Base-by-base conservation (phyloP, 2,888 invertebrate species). In the Baronia brevicornis region DNA sequence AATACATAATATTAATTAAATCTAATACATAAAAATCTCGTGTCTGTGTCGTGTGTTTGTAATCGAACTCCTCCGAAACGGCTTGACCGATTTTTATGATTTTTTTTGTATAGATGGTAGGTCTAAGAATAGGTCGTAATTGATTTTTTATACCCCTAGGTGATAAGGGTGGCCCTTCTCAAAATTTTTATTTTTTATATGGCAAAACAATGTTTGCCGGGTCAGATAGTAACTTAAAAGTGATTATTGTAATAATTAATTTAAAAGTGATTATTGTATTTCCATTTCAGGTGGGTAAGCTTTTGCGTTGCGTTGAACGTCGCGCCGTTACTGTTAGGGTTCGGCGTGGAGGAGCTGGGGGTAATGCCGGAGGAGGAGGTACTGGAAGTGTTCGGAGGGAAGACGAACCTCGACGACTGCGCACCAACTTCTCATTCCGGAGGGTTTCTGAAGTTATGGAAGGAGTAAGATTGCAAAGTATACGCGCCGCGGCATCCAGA, bases 361-460 rank as follows among this genome's bases (percentile, higher is more conserved):
- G 26, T 2, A 18, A 29, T n/a, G n/a, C n/a, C n/a, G n/a, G n/a
- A 2, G 35, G 35, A 2, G 2, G 71, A 64, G 5, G 28, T 33
- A 0, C 14, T 47, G 27, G 40, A 41, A n/a, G 71, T 59, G 32
- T 59, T 52, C 2, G 66, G 53, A 36, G 59, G 49, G 40, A 56
- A 23, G 56, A 52, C 4, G 63, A 58, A 41, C 50, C 51, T 25
- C 53, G 46, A 20, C 48, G 52, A 24, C 55, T 65, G 32, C 66
- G 77, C 28, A 64, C 73, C 11, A 84, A 84, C 58, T 85, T 85
- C 59, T 79, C 84, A 14, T 84, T 85, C 48, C 48, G 84, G 28
- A 53, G 84, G 7, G 84, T 85, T n/a, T 84, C 84, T 0, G 85
- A 84, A 31, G 84, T 85, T 28, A 80, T 85, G 80, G 85, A 85